Conservation (phyloP, 2,797 vertebrate genomes). For the Poeciliopsis turneri region DNA sequence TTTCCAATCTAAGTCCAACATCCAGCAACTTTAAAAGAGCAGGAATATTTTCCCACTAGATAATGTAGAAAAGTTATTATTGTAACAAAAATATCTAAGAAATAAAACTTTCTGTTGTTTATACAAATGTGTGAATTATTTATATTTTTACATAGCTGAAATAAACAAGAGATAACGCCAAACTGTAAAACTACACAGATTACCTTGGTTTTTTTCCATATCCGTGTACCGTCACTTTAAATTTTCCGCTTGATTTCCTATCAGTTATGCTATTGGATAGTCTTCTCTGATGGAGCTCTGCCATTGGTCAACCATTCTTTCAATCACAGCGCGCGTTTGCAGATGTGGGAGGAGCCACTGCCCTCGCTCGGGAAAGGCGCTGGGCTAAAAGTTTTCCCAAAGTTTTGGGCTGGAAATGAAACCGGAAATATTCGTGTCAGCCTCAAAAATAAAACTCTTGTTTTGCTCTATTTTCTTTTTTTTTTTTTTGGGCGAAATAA, state of each 20-base stretch:
- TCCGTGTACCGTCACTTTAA: neutral
- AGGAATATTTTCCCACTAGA: neutral
- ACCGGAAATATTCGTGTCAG: neutral
- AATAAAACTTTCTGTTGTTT: neutral
- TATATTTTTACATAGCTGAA: neutral
- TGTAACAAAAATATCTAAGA: neutral
- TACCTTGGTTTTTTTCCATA: neutral
- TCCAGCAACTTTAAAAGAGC: neutral
- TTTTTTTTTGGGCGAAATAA: rapidly evolving
- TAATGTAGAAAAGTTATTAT: neutral
- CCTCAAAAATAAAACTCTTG: constrained; percentile 13
- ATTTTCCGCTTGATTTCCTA: constrained; percentile 5
- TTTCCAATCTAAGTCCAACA: neutral
- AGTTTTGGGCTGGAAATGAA: neutral
- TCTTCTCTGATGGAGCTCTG: neutral
- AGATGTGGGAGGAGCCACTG: constrained; percentile 48
- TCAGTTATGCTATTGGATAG: constrained; percentile 54
- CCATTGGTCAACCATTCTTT: constrained; percentile 55
- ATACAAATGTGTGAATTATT: neutral
- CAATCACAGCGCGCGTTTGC: constrained; percentile 50
- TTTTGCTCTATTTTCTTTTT: rapidly evolving
- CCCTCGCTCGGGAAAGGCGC: constrained; percentile 2
- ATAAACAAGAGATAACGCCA: no score
- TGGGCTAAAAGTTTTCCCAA: constrained; percentile 30
- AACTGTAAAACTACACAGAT: neutral